A percentile compares a stretch with the other conserved stretches of the same genome.
These are phyloP conservation scores for Poecile atricapillus DNA, from an alignment of 2,113 vertebrate genomes.

Conservation along the genomic window DNA sequence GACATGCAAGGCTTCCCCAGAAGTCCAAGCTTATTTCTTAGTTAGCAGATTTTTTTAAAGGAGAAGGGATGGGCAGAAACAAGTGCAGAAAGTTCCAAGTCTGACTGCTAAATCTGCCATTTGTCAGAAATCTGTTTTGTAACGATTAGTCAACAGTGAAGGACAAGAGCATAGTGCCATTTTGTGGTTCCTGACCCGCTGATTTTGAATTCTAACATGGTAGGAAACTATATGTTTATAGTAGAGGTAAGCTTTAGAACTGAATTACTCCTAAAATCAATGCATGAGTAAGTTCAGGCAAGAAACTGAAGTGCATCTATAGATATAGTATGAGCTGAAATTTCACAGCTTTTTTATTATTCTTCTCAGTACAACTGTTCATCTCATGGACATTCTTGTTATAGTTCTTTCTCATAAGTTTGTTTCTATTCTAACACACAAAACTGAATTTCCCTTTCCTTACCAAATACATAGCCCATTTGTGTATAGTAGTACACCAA, in stretches of 20 bases:
- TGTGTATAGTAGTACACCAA: background rate
- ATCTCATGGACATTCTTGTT: background rate
- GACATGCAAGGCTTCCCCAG: background rate
- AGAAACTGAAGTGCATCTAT: background rate
- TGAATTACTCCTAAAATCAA: background rate
- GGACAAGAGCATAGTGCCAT: background rate
- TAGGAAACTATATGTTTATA: background rate
- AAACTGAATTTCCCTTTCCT: background rate
- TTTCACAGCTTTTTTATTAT: background rate
- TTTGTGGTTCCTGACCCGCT: background rate
- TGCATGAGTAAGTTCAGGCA: background rate
- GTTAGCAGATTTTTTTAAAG: background rate
- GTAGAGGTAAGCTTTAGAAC: background rate
- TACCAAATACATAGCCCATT: background rate
- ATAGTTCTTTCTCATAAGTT: background rate
- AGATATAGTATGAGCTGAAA: background rate
- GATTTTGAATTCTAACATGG: background rate
- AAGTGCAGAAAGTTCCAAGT: background rate
- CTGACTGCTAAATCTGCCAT: background rate
- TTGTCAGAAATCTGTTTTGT: background rate
- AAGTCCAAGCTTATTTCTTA: background rate
- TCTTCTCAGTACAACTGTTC: background rate
- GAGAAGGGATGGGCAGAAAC: background rate
- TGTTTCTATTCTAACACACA: background rate
- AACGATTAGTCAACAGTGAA: background rate